Base-by-base conservation (phyloP, 2,797 vertebrate species). In the Forpus xanthops region DNA sequence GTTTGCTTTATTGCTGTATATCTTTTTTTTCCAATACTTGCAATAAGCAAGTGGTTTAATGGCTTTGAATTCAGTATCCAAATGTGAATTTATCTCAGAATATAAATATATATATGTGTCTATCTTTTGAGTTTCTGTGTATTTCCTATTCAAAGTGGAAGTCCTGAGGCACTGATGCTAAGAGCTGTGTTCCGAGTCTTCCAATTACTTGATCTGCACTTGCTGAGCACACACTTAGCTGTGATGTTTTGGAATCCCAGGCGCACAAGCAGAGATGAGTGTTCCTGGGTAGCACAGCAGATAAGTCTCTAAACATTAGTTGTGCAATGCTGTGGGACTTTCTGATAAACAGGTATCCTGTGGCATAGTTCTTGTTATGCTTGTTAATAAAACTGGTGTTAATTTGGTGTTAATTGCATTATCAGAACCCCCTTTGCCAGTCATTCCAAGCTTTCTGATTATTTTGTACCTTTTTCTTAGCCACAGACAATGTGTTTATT, bases 21-120 rank as follows among this genome's bases (percentile, higher is more conserved):
- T 35, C 50, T 77, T 3, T 33, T 62, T 66, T 67, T 49, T 53
- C 5, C 24, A 25, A 2, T 68, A 65, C 33, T 71, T 62, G 39
- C 33, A 87, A 27, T 44, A 65, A 78, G 76, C 50, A 52, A 30
- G 16, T 30, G 17, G 16, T 30, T 52, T 52, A 16, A 52, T 30
- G 28, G 28, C 55, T 56, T 56, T 33, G 79, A 58, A 58, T 67
- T 76, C 37, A 39, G 39, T 58, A 28, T 72, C 37, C 47, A 79
- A 37, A 67, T 83, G 33, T 55, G 23, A 61, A 41, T 83, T 86
- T 50, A 21, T 56, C 41, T 81, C 41, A 35, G 17, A 24, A 33
- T 24, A 15, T 0, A 7, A 18, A 12, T 6, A 13, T 5, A 33
- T 21, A 35, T 7, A 9, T 27, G 2, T 39, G 27, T 25, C 15